These are phyloP conservation scores for Eidolon helvum DNA, from an alignment of 2,113 vertebrate genomes.

Conservation along the genomic window DNA sequence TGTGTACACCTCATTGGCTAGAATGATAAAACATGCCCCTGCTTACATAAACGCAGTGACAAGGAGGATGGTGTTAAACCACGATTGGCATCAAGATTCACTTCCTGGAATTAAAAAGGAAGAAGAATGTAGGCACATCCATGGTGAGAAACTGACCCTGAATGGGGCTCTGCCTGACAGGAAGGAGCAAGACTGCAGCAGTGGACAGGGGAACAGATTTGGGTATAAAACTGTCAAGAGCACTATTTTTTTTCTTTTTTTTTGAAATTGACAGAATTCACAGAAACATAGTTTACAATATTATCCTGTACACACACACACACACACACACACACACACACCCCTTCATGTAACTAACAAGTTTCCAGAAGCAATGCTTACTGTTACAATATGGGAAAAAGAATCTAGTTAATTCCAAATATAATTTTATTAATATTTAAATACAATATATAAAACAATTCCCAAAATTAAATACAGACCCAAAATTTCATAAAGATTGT, in stretches of 20 bases:
- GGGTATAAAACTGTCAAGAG: not conserved
- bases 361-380: not conserved
- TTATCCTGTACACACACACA: not conserved
- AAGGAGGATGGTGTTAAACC: not conserved
- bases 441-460: not conserved
- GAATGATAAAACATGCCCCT: not conserved
- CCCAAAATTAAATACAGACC: not conserved
- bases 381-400: not conserved
- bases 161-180: not conserved
- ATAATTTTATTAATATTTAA: slow-evolving; percentile 38
- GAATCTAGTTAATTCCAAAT: not conserved
- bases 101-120: not conserved
- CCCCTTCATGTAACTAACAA: not conserved
- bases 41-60: not conserved
- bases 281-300: not conserved
- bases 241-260: not conserved
- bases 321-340: too few species aligned
- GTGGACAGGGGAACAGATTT: not conserved
- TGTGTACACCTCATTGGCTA: not conserved
- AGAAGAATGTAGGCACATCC: not conserved
- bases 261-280: not conserved
- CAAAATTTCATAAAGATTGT: not conserved
- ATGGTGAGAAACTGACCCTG: not conserved
- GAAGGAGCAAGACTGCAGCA: not conserved
- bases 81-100: not conserved